Conservation (phyloP, 2,797 vertebrate genomes). For the Chelmon rostratus region DNA sequence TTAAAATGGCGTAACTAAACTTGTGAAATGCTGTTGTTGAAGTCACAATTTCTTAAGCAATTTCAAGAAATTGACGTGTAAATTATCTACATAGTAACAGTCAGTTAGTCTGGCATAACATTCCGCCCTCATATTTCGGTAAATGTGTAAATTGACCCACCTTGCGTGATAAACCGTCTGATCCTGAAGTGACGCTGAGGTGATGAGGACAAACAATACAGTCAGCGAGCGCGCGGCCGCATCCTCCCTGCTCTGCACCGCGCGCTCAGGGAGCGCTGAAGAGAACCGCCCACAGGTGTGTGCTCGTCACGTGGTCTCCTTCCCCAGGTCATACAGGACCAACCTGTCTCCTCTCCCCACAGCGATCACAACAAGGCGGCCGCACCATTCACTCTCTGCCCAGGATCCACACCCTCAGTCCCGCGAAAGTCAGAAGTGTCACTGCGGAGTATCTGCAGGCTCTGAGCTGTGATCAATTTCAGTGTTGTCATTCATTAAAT, state of each 20-base stretch:
- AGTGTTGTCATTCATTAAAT: not conserved
- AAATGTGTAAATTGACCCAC: constrained; percentile 12
- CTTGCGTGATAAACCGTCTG: constrained; percentile 7
- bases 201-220: constrained; percentile 8
- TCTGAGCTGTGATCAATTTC: not conserved
- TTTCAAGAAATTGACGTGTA: not conserved
- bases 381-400: not conserved
- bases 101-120: not conserved
- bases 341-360: constrained; percentile 43
- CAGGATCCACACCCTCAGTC: not conserved
- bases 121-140: fast-evolving
- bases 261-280: not conserved
- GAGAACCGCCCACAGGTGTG: constrained; percentile 37
- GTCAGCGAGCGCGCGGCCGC: constrained; percentile 14
- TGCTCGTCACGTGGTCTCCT: constrained; percentile 31
- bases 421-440: too few relatives aligned
- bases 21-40: not conserved
- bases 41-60: not conserved
- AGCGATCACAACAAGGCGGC: not conserved
- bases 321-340: constrained; percentile 34
- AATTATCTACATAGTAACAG: fast-evolving
- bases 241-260: not conserved
- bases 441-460: too few relatives aligned
- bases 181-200: not conserved
- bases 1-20: constrained; percentile 2